A percentile compares a stretch with the other conserved stretches of the same genome.
phyloP scores from a whole-genome alignment of 2,888 invertebrate genomes.

The Nemurella pictetii region DNA sequence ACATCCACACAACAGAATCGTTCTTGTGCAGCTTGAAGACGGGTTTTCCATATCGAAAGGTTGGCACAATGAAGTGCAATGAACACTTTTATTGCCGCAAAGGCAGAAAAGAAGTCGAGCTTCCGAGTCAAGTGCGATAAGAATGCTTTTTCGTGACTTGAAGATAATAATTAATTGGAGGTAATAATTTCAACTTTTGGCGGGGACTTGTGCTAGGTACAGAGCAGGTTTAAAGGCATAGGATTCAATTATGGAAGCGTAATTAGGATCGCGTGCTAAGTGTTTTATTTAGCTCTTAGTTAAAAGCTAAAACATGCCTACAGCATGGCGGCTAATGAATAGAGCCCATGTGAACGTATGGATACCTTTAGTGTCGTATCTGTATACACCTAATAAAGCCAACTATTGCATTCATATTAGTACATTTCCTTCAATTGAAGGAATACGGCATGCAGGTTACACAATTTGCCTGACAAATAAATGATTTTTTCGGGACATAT shows the following conservation, averaged over 20 bases:
- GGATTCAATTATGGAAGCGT: not conserved
- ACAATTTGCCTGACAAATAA: too few relatives aligned
- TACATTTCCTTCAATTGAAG: too few relatives aligned
- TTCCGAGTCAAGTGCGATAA: not conserved
- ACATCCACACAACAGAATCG: too few relatives aligned
- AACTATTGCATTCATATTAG: too few relatives aligned
- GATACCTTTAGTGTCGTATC: too few relatives aligned
- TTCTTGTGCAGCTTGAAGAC: too few relatives aligned
- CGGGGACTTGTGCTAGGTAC: not conserved
- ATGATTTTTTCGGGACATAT: not conserved
- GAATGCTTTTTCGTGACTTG: not conserved
- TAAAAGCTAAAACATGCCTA: not conserved
- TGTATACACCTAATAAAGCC: too few relatives aligned
- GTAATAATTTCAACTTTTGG: not conserved
- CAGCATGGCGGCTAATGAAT: not conserved
- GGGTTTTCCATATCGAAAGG: too few relatives aligned
- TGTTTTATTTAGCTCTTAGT: not conserved
- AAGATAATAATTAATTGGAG: not conserved
- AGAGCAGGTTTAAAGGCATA: not conserved
- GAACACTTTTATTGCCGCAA: not conserved
- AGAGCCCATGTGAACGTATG: too few relatives aligned
- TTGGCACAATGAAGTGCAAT: not conserved
- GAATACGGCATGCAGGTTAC: too few relatives aligned
- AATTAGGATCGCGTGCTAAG: conserved; percentile 10
- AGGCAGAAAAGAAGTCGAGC: not conserved